Percentiles rank a stretch among this genome's conserved stretches.
These are phyloP conservation scores for Lepidocolaptes lacrymiger DNA, from an alignment of 2,797 vertebrate species.

Conservation along the genomic window DNA sequence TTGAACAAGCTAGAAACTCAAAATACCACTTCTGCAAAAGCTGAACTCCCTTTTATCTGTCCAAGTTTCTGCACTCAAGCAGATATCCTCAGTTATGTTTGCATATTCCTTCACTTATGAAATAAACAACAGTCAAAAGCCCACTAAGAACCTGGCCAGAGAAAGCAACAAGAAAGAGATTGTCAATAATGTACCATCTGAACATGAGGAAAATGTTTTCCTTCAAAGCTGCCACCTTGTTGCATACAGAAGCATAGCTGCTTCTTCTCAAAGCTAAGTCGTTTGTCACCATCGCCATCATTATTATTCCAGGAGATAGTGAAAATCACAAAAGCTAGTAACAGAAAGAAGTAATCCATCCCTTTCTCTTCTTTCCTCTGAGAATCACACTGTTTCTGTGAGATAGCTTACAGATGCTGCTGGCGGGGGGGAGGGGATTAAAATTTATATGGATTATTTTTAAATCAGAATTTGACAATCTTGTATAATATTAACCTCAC, in stretches of 20 bases:
- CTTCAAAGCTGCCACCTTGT: slow-evolving; percentile 1
- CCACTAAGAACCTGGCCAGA: background rate
- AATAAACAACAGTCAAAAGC: background rate
- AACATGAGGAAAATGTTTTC: background rate
- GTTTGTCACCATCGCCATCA: background rate
- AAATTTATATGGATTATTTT: background rate
- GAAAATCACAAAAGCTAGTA: background rate
- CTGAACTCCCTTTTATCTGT: background rate
- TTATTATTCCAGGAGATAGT: background rate
- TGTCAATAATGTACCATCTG: background rate
- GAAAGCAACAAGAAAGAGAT: slow-evolving; percentile 30
- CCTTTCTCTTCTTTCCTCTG: background rate
- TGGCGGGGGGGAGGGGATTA: background rate
- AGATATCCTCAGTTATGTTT: background rate
- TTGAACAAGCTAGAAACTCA: background rate
- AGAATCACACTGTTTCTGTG: background rate
- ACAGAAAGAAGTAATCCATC: slow-evolving; percentile 8
- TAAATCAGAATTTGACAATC: background rate
- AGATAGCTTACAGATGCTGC: background rate
- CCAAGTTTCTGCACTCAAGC: background rate
- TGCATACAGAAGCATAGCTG: background rate
- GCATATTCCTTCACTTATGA: background rate
- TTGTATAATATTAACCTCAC: slow-evolving; percentile 1
- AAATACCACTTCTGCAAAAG: background rate
- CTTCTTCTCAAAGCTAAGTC: slow-evolving; percentile 18